These are phyloP conservation scores for Rhopalosiphum padi DNA, from an alignment of 1,140 invertebrate species.

Conservation along the genomic window DNA sequence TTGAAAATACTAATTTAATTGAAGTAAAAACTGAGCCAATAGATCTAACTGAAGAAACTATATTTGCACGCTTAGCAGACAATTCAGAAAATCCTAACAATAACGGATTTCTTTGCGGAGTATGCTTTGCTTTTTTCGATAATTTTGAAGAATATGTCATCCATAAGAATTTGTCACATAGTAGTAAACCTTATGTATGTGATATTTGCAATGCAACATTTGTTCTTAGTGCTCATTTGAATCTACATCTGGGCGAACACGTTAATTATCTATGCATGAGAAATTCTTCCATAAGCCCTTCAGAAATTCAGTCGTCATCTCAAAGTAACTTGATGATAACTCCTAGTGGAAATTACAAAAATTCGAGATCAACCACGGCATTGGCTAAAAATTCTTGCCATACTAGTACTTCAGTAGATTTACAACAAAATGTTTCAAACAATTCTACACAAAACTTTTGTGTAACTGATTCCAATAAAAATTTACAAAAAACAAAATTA, in stretches of 20 bases:
- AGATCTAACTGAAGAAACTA: neutral
- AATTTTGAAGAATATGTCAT: neutral
- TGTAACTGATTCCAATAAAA: neutral
- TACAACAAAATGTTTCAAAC: neutral
- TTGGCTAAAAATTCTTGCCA: neutral
- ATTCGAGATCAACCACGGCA: neutral
- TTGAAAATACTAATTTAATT: neutral
- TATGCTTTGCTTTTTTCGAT: neutral
- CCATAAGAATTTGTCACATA: neutral
- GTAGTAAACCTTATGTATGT: neutral
- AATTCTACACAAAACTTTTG: neutral
- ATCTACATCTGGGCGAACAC: neutral
- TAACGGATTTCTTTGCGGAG: neutral
- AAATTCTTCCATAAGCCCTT: neutral
- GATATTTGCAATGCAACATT: neutral
- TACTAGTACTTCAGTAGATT: neutral
- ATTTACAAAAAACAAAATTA: neutral
- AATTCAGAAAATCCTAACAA: neutral
- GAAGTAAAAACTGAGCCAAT: neutral
- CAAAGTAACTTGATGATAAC: neutral
- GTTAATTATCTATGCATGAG: neutral
- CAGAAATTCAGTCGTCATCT: neutral
- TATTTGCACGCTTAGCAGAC: neutral
- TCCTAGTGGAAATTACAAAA: neutral
- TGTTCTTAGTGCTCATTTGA: neutral